Base-by-base conservation (phyloP, 2,888 invertebrate species). In the Tetropium fuscum region DNA sequence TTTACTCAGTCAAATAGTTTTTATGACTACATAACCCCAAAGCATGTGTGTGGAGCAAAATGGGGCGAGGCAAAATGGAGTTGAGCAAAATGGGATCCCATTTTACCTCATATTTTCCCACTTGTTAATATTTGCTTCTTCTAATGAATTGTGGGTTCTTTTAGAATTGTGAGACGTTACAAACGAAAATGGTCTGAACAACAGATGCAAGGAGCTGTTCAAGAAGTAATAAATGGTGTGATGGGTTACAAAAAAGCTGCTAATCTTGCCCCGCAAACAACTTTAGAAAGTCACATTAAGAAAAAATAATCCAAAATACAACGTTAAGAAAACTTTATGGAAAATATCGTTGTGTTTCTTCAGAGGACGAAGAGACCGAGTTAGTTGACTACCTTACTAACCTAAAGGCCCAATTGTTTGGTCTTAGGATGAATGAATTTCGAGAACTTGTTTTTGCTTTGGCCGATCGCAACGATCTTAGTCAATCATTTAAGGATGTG, bases 401-500 rank as follows among this genome's bases (percentile, higher is more conserved):
- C n/a, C n/a, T n/a, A n/a, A n/a, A n/a, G n/a, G n/a, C n/a, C n/a
- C n/a, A n/a, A n/a, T n/a, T n/a, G n/a, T n/a, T n/a, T n/a, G n/a
- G n/a, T 27, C 27, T 7, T 27, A 3, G 8, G 7, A 27, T 27
- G 2, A 27, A 27, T 27, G 27, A 27, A 27, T 27, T 27, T 7
- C 27, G 27, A 27, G 27, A 27, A 27, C 27, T 27, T 27, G 27
- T n/a, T 27, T 27, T 27, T 27, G 27, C 27, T 27, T 27, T 27
- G 27, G 38, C 51, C 10, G 40, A 36, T 7, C 20, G 20, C 1
- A 45, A 51, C 15, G 5, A 38, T 36, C 19, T 11, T 3, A 22
- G 11, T 8, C 34, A 38, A 22, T 22, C 27, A 40, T 51, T 51
- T 20, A 51, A 25, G 75, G 30, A 30, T 10, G 30, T 3, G 10